Base-by-base conservation (phyloP, 2,888 invertebrate species). In the Perithous albicinctus region DNA sequence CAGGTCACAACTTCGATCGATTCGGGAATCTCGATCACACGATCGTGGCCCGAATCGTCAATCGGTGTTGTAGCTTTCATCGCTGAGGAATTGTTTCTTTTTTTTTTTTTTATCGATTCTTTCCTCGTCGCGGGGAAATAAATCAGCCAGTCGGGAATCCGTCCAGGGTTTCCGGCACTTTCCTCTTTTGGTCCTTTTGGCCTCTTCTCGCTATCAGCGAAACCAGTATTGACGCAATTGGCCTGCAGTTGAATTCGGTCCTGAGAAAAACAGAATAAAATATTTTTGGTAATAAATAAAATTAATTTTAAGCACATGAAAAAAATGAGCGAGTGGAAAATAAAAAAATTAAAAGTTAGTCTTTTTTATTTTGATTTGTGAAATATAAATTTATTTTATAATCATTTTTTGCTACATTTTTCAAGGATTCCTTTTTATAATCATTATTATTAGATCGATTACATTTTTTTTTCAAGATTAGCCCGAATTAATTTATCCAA, bases 151-250 rank as follows among this genome's bases (percentile, higher is more conserved):
- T 78, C 75, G 64, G 82, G 59, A 82, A 82, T 78, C 82, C 82
- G 74, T 82, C 75, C 82, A 74, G 67, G 82, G 78, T 82, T 82
- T 78, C 80, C 78, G 75, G 64, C 78, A 66, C 70, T 82, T 76
- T 51, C 69, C 43, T 46, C n/a, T 59, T 48, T 20, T 26, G 48
- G 59, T 48, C 32, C 38, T 54, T 41, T 56, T 48, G 41, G 46
- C 67, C 74, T 23, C 23, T 32, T 41, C 41, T 26, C 48, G 41
- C 56, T 59, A 61, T 84, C 82, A 84, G 70, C 84, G 84, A 67
- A 79, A 84, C 84, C 84, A 84, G 67, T 84, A 84, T 56, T 84
- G 82, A 23, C 82, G 84, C 70, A 84, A 70, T 59, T 84, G 84
- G 23, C 82, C 84, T 18, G 80, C 79, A 0, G 78, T 75, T 15